Base-by-base conservation (phyloP, 1,140 invertebrate genomes). In the Paraescarpia echinospica region DNA sequence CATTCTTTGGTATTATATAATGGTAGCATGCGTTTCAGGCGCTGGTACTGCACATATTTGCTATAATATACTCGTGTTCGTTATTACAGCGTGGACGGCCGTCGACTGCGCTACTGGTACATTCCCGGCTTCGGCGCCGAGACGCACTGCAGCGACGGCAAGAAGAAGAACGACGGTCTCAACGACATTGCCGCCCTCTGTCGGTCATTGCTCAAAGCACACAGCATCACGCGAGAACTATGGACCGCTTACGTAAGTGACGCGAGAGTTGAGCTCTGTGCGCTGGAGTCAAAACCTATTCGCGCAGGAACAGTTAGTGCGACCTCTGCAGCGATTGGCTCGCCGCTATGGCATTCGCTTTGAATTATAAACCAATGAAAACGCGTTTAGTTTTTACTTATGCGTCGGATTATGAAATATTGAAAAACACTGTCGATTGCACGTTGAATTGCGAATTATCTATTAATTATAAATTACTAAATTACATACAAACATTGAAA, bases 181-280 rank as follows among this genome's bases (percentile, higher is more conserved):
- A 92, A 92, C 41, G 91, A 92, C 91, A 22, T 92, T 33, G 91
- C 35, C 91, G 91, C 34, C 33, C 41, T 92, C 33, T 92, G 91
- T 92, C 91, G 91, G 33, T 6, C 34, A 59, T 18, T 92, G 35
- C 12, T 92, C 34, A 59, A 48, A 92, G 91, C 91, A 41, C 91
- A 92, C 91, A n/a, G n/a, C 33, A 48, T 92, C 9, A 14, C 8
- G 34, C 34, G 41, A 34, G 35, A 90, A n/a, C 27, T 90, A 34
- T 90, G 89, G 89, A 35, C 89, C 14, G 89, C 89, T 34, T 90
- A 90, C 89, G 89, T 90, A 90, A 34, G 89, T 90, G 35, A 98
- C 59, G 59, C 59, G 59, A 77, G 59, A 77, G 59, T 0, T 77
- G 14, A 12, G 59, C 59, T 27, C 9, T 77, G 8, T 27, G 59